These are phyloP conservation scores for Ormyrus rosae DNA, from an alignment of 2,888 invertebrate genomes.

Conservation along the genomic window DNA sequence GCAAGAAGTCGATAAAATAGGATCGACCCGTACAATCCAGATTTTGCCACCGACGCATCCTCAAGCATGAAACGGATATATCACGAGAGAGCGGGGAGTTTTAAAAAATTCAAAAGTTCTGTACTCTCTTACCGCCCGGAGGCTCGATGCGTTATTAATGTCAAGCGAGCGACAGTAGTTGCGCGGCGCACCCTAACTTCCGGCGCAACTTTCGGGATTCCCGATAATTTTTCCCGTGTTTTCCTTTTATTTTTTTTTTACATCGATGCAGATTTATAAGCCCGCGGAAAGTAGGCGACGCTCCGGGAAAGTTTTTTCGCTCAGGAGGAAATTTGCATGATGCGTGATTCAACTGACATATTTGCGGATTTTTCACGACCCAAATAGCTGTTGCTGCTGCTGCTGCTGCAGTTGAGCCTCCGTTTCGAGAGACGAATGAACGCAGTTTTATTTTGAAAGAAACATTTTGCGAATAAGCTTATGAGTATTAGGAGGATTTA, in stretches of 20 bases:
- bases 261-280: slow-evolving; percentile 11
- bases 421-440: no score
- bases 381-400: neutral
- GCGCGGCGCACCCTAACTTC: slow-evolving; percentile 14
- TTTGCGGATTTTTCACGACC: slow-evolving; percentile 3
- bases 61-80: no score
- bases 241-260: neutral
- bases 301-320: neutral
- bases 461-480: no score
- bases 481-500: no score
- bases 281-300: neutral
- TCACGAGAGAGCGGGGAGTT: slow-evolving; percentile 8
- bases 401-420: no score
- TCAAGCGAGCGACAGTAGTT: neutral
- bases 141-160: slow-evolving; percentile 37
- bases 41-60: no score
- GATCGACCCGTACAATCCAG: no score
- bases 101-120: slow-evolving; percentile 37
- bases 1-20: no score
- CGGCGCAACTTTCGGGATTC: neutral
- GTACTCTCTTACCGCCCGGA: neutral
- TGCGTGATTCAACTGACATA: neutral
- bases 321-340: neutral
- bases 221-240: slow-evolving; percentile 11
- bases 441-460: no score